These are phyloP conservation scores for Luperina nickerlii DNA, from an alignment of 2,888 invertebrate species.

Conservation along the genomic window DNA sequence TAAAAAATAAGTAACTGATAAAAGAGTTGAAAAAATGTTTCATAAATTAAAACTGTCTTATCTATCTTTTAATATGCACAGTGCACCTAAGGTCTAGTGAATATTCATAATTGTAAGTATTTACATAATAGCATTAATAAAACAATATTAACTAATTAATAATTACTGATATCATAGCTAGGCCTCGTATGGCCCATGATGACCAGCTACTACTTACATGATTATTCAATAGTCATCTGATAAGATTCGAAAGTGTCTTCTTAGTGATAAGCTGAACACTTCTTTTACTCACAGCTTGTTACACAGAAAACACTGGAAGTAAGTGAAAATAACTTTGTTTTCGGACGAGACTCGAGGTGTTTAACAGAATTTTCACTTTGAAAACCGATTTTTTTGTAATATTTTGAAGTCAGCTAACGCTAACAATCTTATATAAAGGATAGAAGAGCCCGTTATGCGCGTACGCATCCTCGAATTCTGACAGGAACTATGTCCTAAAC, in stretches of 20 bases:
- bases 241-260: not conserved
- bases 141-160: not conserved
- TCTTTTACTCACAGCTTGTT: not conserved
- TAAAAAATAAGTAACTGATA: not conserved
- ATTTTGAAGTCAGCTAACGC: not conserved
- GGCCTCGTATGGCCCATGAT: not conserved
- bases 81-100: not conserved
- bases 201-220: not conserved
- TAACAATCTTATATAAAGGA: not conserved
- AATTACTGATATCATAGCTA: not conserved
- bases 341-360: not conserved
- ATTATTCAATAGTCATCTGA: constrained; percentile 1
- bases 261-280: not conserved
- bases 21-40: no score
- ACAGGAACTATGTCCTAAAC: constrained; percentile 31
- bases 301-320: not conserved
- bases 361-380: constrained; percentile 6
- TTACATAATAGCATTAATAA: not conserved
- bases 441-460: not conserved
- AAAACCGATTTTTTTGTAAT: not conserved
- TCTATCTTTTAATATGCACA: not conserved
- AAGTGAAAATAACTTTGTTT: not conserved
- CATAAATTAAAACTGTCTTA: not conserved
- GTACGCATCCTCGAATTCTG: constrained; percentile 29
- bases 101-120: not conserved